Evolutionary conservation across 1,140 invertebrate species (phyloP).

Genomic region (Metaphire vulgaris): DNA sequence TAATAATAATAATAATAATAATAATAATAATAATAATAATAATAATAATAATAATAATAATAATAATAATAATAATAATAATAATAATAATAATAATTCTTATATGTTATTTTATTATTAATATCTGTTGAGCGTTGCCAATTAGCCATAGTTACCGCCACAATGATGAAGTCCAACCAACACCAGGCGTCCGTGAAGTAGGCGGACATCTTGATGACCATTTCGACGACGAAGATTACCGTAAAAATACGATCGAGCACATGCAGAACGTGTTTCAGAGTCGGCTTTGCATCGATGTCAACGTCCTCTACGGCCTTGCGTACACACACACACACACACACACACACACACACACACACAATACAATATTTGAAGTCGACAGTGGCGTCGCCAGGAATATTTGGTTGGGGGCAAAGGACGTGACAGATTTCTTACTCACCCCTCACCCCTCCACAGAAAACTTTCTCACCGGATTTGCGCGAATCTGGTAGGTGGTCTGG

Average conservation of each 20-base stretch:
- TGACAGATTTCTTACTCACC: no score
- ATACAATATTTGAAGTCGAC: no score
- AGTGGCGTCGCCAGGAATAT: no score
- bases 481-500: no score
- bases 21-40: conserved; percentile 6
- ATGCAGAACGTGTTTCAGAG: conserved; percentile 83
- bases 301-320: conserved; percentile 90
- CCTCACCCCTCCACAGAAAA: no score
- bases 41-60: conserved; percentile 9
- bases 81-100: neutral
- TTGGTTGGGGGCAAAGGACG: no score
- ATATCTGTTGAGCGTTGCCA: no score
- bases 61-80: neutral
- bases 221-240: conserved; percentile 95
- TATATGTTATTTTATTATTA: no score
- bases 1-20: conserved; percentile 8
- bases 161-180: conserved; percentile 97
- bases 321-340: no score
- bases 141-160: conserved; percentile 93
- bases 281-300: conserved; percentile 77
- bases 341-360: no score
- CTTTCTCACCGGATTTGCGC: no score
- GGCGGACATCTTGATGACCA: conserved; percentile 97
- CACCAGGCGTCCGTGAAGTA: conserved; percentile 88
- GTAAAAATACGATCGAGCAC: conserved; percentile 98